phyloP scores from a whole-genome alignment of 2,113 vertebrate genomes.

The Ornithorhynchus anatinus region DNA sequence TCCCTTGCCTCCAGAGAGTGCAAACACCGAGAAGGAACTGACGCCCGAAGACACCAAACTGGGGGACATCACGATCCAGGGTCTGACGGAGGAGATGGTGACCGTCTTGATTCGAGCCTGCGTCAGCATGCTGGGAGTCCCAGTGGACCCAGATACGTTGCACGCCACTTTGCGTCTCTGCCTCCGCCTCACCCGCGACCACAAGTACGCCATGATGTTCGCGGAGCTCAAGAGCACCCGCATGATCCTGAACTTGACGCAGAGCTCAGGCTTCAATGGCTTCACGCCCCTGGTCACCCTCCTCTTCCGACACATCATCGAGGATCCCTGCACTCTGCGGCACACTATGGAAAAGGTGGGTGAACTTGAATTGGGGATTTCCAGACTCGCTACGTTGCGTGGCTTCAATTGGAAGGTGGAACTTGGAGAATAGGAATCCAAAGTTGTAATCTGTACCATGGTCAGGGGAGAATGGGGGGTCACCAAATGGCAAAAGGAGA shows the following conservation, averaged over 20 bases:
- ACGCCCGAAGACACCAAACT: conserved; percentile 57
- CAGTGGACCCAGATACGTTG: conserved; percentile 92
- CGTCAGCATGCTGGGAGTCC: conserved; percentile 93
- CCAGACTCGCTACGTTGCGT: too few species aligned
- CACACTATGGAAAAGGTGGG: conserved; percentile 95
- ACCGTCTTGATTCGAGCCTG: conserved; percentile 89
- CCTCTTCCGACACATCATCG: conserved; percentile 92
- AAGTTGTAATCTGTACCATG: too few species aligned
- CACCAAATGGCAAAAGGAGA: too few species aligned
- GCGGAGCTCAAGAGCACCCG: conserved; percentile 91
- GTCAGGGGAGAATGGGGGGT: too few species aligned
- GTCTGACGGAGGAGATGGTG: conserved; percentile 89
- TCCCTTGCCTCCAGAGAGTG: conserved; percentile 53
- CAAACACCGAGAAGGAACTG: conserved; percentile 45
- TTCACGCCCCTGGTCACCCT: conserved; percentile 92
- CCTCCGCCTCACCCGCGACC: conserved; percentile 88
- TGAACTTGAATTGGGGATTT: too few species aligned
- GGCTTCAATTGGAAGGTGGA: too few species aligned
- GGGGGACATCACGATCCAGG: conserved; percentile 81
- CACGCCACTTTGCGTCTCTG: conserved; percentile 91
- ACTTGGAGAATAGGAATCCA: too few species aligned
- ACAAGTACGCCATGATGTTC: conserved; percentile 94
- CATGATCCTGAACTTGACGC: conserved; percentile 90
- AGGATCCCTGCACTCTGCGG: conserved; percentile 88
- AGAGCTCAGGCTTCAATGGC: conserved; percentile 91